Base-by-base conservation (phyloP, 2,797 vertebrate genomes). In the Lagodon rhomboides region DNA sequence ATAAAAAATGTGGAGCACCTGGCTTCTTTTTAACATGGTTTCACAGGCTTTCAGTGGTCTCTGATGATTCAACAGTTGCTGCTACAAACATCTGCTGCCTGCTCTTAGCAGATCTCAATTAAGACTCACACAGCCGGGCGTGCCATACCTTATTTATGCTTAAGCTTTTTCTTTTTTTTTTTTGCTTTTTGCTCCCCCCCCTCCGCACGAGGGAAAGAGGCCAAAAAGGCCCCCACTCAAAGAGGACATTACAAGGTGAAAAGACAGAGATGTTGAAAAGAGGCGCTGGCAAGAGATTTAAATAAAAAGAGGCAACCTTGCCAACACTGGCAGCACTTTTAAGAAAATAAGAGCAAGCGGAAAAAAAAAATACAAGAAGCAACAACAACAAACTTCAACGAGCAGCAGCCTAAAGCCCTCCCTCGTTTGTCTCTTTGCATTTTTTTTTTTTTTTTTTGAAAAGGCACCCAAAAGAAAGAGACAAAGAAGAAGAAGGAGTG, bases 101-200 rank as follows among this genome's bases (percentile, higher is more conserved):
- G 91, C 93, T 94, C 93, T 94, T 91, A 93, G 94, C 91, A 95
- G 91, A 93, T 95, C 95, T 95, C 94, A 95, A 95, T 96, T 96
- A 96, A 95, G 93, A 82, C 92, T 91, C 91, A 85, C 88, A 79
- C 83, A 84, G 85, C 76, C 83, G 55, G 64, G 69, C 82, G 56
- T 34, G 73, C 75, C 86, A 78, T 86, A 66, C 89, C 91, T 91
- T 93, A 93, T 94, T 94, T 92, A 94, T 87, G 90, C 89, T 88
- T 82, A 60, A 69, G 73, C 76, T 79, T 70, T 71, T 71, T 63
- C 38, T 63, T 62, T 59, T 72, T 51, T 30, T 43, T 12, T 9
- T 30, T 22, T 49, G 34, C 49, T 70, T 68, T 12, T 18, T 44
- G 41, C 25, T 63, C 23, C 64, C 53, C 54, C 17, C 53, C 25